Percentiles rank a stretch among this genome's conserved stretches.
These are phyloP conservation scores for Folsomia candida DNA, from an alignment of 2,888 invertebrate genomes.

Conservation along the genomic window DNA sequence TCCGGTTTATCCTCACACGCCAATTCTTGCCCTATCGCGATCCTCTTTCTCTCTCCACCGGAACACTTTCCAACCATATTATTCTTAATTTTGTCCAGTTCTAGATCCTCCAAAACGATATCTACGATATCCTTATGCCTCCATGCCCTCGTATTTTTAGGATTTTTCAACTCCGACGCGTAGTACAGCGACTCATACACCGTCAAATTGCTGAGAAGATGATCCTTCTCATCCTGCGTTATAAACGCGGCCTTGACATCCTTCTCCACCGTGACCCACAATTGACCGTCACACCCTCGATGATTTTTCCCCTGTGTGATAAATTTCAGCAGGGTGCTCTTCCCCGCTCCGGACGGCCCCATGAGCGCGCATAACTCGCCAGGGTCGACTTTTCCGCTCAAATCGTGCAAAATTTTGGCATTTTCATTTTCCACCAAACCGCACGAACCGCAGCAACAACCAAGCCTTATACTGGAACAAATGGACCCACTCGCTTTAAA, in stretches of 20 bases:
- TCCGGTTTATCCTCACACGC: slow-evolving; percentile 24
- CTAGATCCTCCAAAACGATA: slow-evolving; percentile 8
- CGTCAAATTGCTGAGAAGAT: slow-evolving; percentile 26
- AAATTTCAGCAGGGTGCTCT: slow-evolving; percentile 27
- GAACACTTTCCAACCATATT: slow-evolving; percentile 22
- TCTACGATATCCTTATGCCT: slow-evolving; percentile 13
- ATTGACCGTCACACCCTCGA: slow-evolving; percentile 17
- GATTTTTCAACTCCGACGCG: slow-evolving; percentile 27
- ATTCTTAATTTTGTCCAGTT: slow-evolving; percentile 9
- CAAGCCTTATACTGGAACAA: too few relatives aligned
- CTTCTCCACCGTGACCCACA: not conserved
- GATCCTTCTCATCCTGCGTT: slow-evolving; percentile 31
- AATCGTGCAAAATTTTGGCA: slow-evolving; percentile 14
- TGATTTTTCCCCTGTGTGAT: slow-evolving; percentile 16
- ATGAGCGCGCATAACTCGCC: slow-evolving; percentile 26
- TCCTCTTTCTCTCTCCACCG: slow-evolving; percentile 31
- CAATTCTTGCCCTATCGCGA: slow-evolving; percentile 33
- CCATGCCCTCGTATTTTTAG: not conserved
- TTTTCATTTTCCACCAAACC: too few relatives aligned
- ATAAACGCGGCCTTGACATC: slow-evolving; percentile 24
- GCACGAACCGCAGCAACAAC: too few relatives aligned
- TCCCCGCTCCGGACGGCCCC: slow-evolving; percentile 35
- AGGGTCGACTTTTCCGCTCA: slow-evolving; percentile 14
- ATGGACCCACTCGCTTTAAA: too few relatives aligned
- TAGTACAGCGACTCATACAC: slow-evolving; percentile 28